Percentiles rank a stretch among this genome's conserved stretches.
Conservation (phyloP, 53 echinoderm and acorn worm genomes). For the Echinarachnius parma region DNA sequence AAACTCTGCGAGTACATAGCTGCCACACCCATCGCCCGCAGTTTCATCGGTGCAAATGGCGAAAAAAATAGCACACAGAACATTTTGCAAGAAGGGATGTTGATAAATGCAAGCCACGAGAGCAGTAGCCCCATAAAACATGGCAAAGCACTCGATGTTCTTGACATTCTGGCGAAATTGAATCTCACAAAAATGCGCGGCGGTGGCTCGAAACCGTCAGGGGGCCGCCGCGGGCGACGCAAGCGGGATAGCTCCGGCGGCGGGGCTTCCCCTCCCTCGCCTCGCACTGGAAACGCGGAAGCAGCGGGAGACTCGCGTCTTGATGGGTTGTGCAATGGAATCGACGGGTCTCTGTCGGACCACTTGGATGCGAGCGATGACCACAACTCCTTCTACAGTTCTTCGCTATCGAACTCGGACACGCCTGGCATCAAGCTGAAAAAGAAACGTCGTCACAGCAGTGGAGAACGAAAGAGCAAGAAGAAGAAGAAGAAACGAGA, state of each 20-base stretch:
- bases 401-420: conserved; percentile 48
- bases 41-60: conserved; percentile 77
- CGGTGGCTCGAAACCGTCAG: conserved; percentile 2
- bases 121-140: conserved; percentile 45
- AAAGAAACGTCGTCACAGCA: conserved; percentile 48
- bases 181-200: conserved; percentile 31
- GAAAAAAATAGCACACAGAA: conserved; percentile 74
- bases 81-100: conserved; percentile 92
- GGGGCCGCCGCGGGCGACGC: conserved; percentile 34
- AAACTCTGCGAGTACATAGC: conserved; percentile 94
- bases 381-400: conserved; percentile 47
- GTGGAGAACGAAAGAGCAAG: conserved; percentile 48
- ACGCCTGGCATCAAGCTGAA: conserved; percentile 76
- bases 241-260: conserved; percentile 27
- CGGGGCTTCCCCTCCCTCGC: conserved; percentile 42
- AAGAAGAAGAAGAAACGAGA: conserved; percentile 46
- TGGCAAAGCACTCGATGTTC: conserved; percentile 58
- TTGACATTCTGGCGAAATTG: conserved; percentile 61
- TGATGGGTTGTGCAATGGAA: conserved; percentile 21
- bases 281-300: conserved; percentile 27
- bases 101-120: conserved; percentile 69
- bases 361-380: conserved; percentile 30
- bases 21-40: conserved; percentile 97
- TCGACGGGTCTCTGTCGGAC: conserved; percentile 22
- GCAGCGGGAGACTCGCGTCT: conserved; percentile 4